Evolutionary conservation across 2,888 invertebrate species (phyloP).

Genomic region (Apomyelois bistriatella): DNA sequence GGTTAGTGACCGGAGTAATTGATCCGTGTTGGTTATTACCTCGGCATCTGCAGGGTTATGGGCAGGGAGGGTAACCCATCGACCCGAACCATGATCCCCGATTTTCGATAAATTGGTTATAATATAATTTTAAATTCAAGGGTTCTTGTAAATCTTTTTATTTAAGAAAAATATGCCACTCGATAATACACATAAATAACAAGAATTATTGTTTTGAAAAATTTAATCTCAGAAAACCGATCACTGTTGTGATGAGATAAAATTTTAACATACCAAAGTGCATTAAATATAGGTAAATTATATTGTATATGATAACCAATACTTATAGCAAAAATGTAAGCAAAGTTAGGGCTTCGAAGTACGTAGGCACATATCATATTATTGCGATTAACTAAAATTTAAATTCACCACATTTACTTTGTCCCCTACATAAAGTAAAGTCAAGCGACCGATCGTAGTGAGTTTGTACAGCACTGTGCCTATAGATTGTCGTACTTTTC

Average conservation of each 20-base stretch:
- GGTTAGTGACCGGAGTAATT: slow-evolving; percentile 36
- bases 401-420: slow-evolving; percentile 45
- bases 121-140: slow-evolving; percentile 35
- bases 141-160: no score
- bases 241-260: no score
- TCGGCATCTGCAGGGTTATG: slow-evolving; percentile 44
- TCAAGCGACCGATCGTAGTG: slow-evolving; percentile 41
- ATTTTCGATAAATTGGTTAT: slow-evolving; percentile 38
- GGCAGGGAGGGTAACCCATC: slow-evolving; percentile 44
- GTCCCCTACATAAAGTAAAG: slow-evolving; percentile 35
- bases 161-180: no score
- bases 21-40: slow-evolving; percentile 45
- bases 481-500: slow-evolving; percentile 24
- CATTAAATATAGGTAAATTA: no score
- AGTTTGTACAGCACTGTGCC: slow-evolving; percentile 25
- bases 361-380: slow-evolving; percentile 5
- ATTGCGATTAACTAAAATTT: slow-evolving; percentile 33
- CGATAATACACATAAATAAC: no score
- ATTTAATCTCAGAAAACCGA: no score
- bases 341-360: neutral
- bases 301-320: no score
- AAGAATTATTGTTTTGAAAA: no score
- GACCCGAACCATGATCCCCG: slow-evolving; percentile 35
- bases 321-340: slow-evolving; percentile 2
- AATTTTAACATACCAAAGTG: no score